Conservation (phyloP, 2,888 invertebrate genomes). For the Aromia moschata region DNA sequence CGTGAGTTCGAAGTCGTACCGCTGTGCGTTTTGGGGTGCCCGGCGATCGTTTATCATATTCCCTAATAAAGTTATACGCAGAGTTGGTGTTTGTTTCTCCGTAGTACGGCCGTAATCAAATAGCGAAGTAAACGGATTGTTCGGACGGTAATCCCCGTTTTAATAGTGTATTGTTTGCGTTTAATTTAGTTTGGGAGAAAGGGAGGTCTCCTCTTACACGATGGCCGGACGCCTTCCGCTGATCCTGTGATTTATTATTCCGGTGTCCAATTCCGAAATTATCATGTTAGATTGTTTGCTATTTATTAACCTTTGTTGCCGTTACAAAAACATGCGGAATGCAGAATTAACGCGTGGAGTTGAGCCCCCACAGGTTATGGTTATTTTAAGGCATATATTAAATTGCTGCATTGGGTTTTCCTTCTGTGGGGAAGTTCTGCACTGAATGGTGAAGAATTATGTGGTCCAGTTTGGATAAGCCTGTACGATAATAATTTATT, state of each 20-base stretch:
- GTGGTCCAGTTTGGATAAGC: no score
- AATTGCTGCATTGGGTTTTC: no score
- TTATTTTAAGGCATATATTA: no score
- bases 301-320: no score
- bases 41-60: slow-evolving; percentile 42
- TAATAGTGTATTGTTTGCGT: slow-evolving; percentile 44
- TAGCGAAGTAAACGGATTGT: slow-evolving; percentile 44
- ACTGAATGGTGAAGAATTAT: no score
- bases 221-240: not conserved
- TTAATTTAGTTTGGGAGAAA: slow-evolving; percentile 38
- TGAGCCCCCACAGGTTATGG: no score
- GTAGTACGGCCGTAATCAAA: slow-evolving; percentile 41
- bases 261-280: slow-evolving; percentile 13
- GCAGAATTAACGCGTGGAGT: no score
- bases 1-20: slow-evolving; percentile 6
- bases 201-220: not conserved
- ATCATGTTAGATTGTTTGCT: no score
- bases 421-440: no score
- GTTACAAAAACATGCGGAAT: no score
- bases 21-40: not conserved
- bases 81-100: slow-evolving; percentile 45
- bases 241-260: slow-evolving; percentile 13
- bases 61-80: slow-evolving; percentile 43
- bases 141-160: slow-evolving; percentile 42
- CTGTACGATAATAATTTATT: no score